Evolutionary conservation across 2,797 vertebrate genomes (phyloP).

Genomic region (Tauraco hartlaubi): DNA sequence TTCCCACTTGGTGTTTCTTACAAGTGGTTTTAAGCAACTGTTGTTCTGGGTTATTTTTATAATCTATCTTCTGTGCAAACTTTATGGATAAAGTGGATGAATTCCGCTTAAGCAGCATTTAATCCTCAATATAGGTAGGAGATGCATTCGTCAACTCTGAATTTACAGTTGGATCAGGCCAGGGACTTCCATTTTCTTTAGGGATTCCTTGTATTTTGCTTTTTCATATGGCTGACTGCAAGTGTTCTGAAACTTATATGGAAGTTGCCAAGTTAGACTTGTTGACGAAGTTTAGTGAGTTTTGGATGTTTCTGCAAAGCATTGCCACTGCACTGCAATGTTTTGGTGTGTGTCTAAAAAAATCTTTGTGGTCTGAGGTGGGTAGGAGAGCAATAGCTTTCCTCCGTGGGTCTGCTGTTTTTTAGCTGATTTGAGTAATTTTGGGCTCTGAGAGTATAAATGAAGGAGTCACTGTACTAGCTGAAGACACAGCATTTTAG

Average conservation of each 20-base stretch:
- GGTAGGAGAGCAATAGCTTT: not conserved
- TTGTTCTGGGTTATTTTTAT: not conserved
- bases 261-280: not conserved
- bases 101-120: not conserved
- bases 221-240: not conserved
- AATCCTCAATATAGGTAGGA: not conserved
- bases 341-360: not conserved
- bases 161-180: not conserved
- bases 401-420: not conserved
- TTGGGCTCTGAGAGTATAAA: not conserved
- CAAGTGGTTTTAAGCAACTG: not conserved
- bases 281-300: not conserved
- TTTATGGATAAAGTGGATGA: not conserved
- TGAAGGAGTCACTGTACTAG: not conserved
- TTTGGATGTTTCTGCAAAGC: not conserved
- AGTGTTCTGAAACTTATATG: not conserved
- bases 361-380: not conserved
- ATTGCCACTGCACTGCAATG: not conserved
- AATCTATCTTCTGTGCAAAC: not conserved
- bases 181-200: not conserved
- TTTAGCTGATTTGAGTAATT: not conserved
- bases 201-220: not conserved
- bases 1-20: not conserved
- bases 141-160: not conserved
- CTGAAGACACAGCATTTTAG: not conserved